phyloP scores from a whole-genome alignment of 2,113 vertebrate species.

The Pituophis catenifer region DNA sequence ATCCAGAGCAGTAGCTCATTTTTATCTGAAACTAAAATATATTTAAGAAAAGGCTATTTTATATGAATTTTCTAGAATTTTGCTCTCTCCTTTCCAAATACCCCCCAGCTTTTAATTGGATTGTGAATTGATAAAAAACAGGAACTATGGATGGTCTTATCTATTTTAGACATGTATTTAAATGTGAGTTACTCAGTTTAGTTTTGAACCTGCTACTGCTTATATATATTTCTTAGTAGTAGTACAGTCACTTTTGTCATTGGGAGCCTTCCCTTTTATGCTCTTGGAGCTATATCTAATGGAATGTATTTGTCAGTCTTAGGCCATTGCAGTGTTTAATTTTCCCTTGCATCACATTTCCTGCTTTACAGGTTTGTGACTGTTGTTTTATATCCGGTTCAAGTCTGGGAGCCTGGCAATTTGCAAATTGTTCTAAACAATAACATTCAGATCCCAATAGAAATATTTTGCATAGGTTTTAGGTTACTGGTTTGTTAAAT shows the following conservation, averaged over 20 bases:
- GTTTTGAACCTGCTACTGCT: neutral
- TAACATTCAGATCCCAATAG: neutral
- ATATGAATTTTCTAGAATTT: neutral
- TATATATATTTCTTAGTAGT: neutral
- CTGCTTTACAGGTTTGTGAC: conserved; percentile 15
- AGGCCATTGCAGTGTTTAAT: neutral
- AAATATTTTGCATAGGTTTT: neutral
- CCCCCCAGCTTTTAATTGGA: neutral
- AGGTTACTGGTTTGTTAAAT: neutral
- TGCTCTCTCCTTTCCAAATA: no score
- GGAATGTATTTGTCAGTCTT: neutral
- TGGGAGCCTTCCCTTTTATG: neutral
- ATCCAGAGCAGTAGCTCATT: neutral
- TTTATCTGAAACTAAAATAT: neutral
- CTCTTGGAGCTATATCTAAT: neutral
- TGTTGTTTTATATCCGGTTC: neutral
- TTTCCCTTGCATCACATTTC: neutral
- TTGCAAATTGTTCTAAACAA: neutral
- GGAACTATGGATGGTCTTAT: neutral
- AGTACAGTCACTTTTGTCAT: neutral
- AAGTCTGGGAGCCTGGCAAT: neutral
- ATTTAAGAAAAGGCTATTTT: neutral
- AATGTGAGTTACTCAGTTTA: neutral
- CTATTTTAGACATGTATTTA: neutral
- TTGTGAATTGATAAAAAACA: neutral